phyloP scores from a whole-genome alignment of 2,888 invertebrate species.

The Augiades crinisus region DNA sequence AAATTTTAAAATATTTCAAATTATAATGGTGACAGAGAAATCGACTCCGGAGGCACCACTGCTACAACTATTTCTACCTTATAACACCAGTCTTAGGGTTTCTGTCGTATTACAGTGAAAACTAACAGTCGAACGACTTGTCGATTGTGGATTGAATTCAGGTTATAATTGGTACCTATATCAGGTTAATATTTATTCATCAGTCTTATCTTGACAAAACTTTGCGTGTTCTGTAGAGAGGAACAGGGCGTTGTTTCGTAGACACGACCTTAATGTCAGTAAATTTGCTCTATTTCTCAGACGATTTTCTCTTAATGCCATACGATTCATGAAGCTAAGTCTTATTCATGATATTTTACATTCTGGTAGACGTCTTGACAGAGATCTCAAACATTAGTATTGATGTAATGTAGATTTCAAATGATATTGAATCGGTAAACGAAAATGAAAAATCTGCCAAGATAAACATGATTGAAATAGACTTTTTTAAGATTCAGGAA shows the following conservation, averaged over 20 bases:
- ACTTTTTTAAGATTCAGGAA: not conserved
- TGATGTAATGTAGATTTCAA: conserved; percentile 9
- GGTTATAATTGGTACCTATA: too few relatives aligned
- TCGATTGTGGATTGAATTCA: too few relatives aligned
- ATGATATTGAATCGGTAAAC: conserved; percentile 9
- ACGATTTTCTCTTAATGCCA: not conserved
- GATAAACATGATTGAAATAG: conserved; percentile 9
- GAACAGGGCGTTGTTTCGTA: not conserved
- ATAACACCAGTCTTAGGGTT: too few relatives aligned
- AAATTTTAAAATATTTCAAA: too few relatives aligned
- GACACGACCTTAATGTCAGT: not conserved
- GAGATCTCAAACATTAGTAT: conserved; percentile 13
- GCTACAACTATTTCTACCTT: too few relatives aligned
- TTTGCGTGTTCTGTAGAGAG: not conserved
- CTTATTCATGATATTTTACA: not conserved
- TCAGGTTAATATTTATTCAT: not conserved
- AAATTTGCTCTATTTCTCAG: not conserved
- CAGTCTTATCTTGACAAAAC: not conserved
- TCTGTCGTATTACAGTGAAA: too few relatives aligned
- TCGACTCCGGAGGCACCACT: too few relatives aligned
- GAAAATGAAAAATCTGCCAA: conserved; percentile 7
- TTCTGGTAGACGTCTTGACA: not conserved
- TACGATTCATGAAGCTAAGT: not conserved
- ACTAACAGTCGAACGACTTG: too few relatives aligned
- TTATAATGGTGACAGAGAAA: too few relatives aligned